Evolutionary conservation across 1,140 invertebrate species (phyloP).

Genomic region (Batillaria attramentaria): DNA sequence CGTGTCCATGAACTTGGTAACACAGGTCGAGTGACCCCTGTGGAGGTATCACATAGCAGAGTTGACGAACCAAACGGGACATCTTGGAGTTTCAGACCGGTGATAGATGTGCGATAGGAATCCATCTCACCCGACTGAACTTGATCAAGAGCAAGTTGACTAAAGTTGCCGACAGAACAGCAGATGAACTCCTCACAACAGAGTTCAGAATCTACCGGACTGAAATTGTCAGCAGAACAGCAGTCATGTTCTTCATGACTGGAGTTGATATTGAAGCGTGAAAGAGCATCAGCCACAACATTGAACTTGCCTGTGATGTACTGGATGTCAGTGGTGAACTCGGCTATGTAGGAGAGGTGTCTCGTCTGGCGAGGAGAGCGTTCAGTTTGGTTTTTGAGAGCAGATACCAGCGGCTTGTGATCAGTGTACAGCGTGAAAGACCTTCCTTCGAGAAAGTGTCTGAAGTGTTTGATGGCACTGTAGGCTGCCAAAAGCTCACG

Average conservation of each 20-base stretch:
- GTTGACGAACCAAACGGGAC: not conserved
- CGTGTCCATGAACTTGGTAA: slow-evolving; percentile 5
- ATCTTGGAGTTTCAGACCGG: not conserved
- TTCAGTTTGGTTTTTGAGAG: slow-evolving; percentile 11
- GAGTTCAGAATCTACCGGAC: too few species aligned
- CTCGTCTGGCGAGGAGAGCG: slow-evolving; percentile 25
- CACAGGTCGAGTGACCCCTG: not conserved
- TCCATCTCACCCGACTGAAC: not conserved
- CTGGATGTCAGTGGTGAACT: slow-evolving; percentile 26
- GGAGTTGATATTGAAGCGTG: slow-evolving; percentile 19
- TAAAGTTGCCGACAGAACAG: not conserved
- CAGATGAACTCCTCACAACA: not conserved
- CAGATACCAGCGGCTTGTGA: slow-evolving; percentile 18
- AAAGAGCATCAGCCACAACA: slow-evolving; percentile 22
- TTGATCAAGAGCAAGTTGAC: not conserved
- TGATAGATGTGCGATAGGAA: not conserved
- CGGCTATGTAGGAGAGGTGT: slow-evolving; percentile 28
- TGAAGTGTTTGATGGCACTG: slow-evolving; percentile 23
- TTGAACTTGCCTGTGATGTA: slow-evolving; percentile 26
- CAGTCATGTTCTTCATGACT: not conserved
- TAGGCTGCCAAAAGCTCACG: slow-evolving; percentile 21
- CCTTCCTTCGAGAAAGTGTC: slow-evolving; percentile 23
- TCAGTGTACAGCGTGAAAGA: slow-evolving; percentile 18
- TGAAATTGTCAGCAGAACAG: not conserved
- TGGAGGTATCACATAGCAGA: not conserved